phyloP scores from a whole-genome alignment of 2,797 vertebrate species.

The Tangara arthus region DNA sequence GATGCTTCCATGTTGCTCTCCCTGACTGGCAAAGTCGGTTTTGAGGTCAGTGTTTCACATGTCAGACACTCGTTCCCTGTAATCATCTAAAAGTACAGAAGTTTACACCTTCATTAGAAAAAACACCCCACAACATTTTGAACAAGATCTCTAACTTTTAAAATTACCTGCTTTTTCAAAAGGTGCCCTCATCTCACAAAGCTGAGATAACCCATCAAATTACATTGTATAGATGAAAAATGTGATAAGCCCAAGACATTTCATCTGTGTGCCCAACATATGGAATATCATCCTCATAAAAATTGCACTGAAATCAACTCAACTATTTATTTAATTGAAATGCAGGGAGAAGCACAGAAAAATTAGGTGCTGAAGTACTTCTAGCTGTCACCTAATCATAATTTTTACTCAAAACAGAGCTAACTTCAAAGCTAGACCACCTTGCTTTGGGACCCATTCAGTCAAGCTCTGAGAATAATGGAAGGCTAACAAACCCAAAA shows the following conservation, averaged over 20 bases:
- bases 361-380: background rate
- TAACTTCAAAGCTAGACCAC: background rate
- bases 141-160: background rate
- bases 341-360: background rate
- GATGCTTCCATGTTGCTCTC: background rate
- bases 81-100: background rate
- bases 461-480: background rate
- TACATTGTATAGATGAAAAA: background rate
- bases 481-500: background rate
- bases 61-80: background rate
- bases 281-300: background rate
- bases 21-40: background rate
- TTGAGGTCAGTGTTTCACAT: background rate
- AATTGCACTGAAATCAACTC: background rate
- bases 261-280: background rate
- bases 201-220: background rate
- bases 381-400: background rate
- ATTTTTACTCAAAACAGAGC: background rate
- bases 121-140: background rate
- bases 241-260: background rate
- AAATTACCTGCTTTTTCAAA: background rate
- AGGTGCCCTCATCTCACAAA: background rate
- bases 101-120: background rate
- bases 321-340: background rate
- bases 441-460: background rate